These are phyloP conservation scores for Sus scrofa DNA, from an alignment of 2,113 vertebrate species.

Conservation along the genomic window T2T-Sscrofa CM000817.6:31874001-31874500, in stretches of 20 bases:
- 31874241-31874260: background rate
- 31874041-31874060: background rate
- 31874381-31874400: constrained; percentile 75
- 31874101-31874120: background rate
- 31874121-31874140: background rate
- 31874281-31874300: constrained; percentile 80
- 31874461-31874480: constrained; percentile 66
- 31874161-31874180: background rate
- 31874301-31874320: constrained; percentile 63
- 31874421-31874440: constrained; percentile 79
- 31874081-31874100: background rate
- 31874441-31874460: constrained; percentile 63
- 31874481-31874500: constrained; percentile 69
- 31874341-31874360: constrained; percentile 77
- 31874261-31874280: constrained; percentile 66
- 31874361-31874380: constrained; percentile 78
- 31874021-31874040: background rate
- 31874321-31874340: constrained; percentile 64
- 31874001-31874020: background rate
- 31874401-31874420: constrained; percentile 69
- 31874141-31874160: fast-evolving
- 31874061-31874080: background rate
- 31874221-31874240: constrained; percentile 52
- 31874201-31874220: constrained; percentile 32
- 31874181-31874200: background rate